These are phyloP conservation scores for Serilophus lunatus DNA, from an alignment of 2,113 vertebrate species.

Conservation along the genomic window DNA sequence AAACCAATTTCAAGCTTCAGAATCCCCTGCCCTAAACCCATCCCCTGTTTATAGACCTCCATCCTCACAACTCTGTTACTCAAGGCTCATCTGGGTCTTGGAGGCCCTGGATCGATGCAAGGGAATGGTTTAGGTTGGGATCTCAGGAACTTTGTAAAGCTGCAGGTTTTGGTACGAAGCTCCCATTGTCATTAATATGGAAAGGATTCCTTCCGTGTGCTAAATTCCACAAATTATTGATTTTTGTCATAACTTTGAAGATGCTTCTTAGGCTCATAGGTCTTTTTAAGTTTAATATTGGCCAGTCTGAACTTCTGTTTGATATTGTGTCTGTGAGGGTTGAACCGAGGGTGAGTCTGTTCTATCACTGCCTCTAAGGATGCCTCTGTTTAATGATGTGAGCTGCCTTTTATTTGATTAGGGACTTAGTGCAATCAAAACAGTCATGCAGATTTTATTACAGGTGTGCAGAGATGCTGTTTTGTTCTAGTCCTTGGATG, in stretches of 20 bases:
- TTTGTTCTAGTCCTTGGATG: background rate
- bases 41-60: background rate
- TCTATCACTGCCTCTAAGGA: background rate
- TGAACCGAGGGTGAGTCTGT: background rate
- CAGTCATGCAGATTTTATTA: slow-evolving; percentile 37
- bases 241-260: background rate
- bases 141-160: background rate
- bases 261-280: background rate
- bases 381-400: background rate
- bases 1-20: background rate
- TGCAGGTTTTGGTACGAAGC: background rate
- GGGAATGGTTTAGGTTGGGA: background rate
- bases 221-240: background rate
- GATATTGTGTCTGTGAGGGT: background rate
- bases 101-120: background rate
- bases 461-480: background rate
- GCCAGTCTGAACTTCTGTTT: background rate
- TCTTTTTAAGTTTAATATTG: background rate
- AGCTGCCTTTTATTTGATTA: slow-evolving; percentile 29
- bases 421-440: background rate
- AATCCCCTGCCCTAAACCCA: background rate
- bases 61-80: rapidly evolving
- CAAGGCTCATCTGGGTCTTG: background rate
- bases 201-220: background rate
- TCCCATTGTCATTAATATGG: background rate